Conservation (phyloP, 2,888 invertebrate species). For the Tetrapedia diversipes region DNA sequence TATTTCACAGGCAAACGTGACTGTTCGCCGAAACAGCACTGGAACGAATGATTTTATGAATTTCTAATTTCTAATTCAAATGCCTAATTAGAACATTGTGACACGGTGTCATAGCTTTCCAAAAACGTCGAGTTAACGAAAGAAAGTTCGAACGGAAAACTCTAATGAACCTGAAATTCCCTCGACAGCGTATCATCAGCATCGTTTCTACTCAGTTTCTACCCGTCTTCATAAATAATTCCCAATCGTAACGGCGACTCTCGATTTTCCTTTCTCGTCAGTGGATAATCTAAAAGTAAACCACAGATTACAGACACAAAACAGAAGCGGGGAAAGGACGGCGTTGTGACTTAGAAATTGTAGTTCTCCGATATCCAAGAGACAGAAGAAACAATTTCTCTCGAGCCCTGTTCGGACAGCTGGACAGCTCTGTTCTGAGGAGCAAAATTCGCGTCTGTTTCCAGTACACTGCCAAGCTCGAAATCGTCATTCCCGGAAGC, state of each 20-base stretch:
- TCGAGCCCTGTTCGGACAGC: slow-evolving; percentile 69
- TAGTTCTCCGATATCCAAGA: slow-evolving; percentile 74
- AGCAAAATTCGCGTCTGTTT: slow-evolving; percentile 60
- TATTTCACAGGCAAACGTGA: background rate
- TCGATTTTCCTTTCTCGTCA: background rate
- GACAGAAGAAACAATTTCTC: slow-evolving; percentile 66
- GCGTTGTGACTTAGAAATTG: slow-evolving; percentile 61
- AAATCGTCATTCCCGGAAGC: slow-evolving; percentile 37
- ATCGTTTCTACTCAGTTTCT: slow-evolving; percentile 1
- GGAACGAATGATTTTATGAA: background rate
- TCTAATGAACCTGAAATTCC: background rate
- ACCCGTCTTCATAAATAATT: background rate
- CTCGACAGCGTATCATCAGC: background rate
- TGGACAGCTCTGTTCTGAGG: slow-evolving; percentile 60
- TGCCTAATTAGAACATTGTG: background rate
- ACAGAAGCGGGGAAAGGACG: background rate
- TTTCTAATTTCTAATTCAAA: background rate
- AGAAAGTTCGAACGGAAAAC: background rate
- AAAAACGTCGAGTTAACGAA: slow-evolving; percentile 1
- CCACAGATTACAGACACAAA: background rate
- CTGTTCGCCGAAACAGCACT: background rate
- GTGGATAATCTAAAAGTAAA: background rate
- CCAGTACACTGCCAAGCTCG: slow-evolving; percentile 22
- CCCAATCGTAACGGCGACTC: background rate
- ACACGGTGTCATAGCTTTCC: background rate